Conservation (phyloP, 1,140 invertebrate genomes). For the Zaprionus ghesquierei region DNA sequence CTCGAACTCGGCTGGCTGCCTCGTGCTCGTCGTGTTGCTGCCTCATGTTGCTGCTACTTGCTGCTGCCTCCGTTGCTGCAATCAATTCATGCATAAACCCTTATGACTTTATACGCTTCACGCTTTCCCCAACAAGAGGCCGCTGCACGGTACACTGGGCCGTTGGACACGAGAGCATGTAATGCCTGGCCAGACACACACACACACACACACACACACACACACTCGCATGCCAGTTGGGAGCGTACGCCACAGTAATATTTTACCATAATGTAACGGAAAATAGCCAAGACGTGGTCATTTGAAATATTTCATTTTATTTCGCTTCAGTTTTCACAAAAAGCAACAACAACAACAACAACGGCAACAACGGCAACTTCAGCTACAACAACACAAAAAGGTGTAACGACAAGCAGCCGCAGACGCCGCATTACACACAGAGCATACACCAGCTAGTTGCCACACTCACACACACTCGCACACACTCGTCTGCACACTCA, state of each 20-base stretch:
- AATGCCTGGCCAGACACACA: slow-evolving; percentile 7
- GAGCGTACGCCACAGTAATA: slow-evolving; percentile 62
- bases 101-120: slow-evolving; percentile 79
- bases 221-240: slow-evolving; percentile 8
- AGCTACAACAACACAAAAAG: slow-evolving; percentile 28
- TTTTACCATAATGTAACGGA: slow-evolving; percentile 80
- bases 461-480: not conserved
- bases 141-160: slow-evolving; percentile 26
- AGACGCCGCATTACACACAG: slow-evolving; percentile 36
- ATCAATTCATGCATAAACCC: slow-evolving; percentile 80
- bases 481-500: not conserved
- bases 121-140: slow-evolving; percentile 65
- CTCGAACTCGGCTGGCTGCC: too few relatives aligned
- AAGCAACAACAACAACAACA: slow-evolving; percentile 25
- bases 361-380: slow-evolving; percentile 1
- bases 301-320: slow-evolving; percentile 79
- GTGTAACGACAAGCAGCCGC: slow-evolving; percentile 64
- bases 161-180: slow-evolving; percentile 50
- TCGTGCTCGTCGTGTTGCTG: not conserved
- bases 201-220: not conserved
- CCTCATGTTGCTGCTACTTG: not conserved
- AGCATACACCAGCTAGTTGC: slow-evolving; percentile 4
- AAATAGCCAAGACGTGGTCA: slow-evolving; percentile 80
- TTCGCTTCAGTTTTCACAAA: slow-evolving; percentile 64
- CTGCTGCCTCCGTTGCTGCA: slow-evolving; percentile 35